phyloP scores from a whole-genome alignment of 2,888 invertebrate genomes.

The Fragum sueziense region DNA sequence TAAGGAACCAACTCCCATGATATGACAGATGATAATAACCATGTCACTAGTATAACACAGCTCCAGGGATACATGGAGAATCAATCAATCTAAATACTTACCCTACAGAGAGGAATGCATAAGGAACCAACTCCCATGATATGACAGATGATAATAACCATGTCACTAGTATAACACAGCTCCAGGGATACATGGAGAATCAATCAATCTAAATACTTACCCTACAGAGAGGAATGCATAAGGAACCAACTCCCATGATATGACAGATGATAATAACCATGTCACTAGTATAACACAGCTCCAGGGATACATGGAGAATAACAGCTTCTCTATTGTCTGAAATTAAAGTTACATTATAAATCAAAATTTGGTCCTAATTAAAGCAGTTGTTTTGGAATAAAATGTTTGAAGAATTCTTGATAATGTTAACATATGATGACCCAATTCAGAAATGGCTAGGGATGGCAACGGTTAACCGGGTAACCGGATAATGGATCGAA shows the following conservation, averaged over 20 bases:
- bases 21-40: slow-evolving; percentile 70
- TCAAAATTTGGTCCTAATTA: too few species aligned
- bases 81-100: too few species aligned
- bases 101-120: slow-evolving; percentile 67
- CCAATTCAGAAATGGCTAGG: too few species aligned
- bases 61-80: slow-evolving; percentile 73
- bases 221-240: slow-evolving; percentile 71
- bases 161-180: slow-evolving; percentile 68
- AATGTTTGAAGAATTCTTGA: too few species aligned
- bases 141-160: slow-evolving; percentile 72
- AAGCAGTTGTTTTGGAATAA: too few species aligned
- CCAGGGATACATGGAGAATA: slow-evolving; percentile 74
- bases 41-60: slow-evolving; percentile 70
- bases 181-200: slow-evolving; percentile 64
- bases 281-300: slow-evolving; percentile 69
- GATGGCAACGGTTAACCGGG: too few species aligned
- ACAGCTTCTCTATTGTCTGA: slow-evolving; percentile 72
- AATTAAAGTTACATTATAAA: too few species aligned
- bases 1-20: slow-evolving; percentile 68
- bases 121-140: slow-evolving; percentile 65
- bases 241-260: slow-evolving; percentile 66
- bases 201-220: slow-evolving; percentile 60
- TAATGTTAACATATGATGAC: too few species aligned
- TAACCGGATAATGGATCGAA: too few species aligned
- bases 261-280: slow-evolving; percentile 71